A percentile compares a stretch with the other conserved stretches of the same genome.
Conservation (phyloP, 2,888 invertebrate genomes). For the Latheticus oryzae region DNA sequence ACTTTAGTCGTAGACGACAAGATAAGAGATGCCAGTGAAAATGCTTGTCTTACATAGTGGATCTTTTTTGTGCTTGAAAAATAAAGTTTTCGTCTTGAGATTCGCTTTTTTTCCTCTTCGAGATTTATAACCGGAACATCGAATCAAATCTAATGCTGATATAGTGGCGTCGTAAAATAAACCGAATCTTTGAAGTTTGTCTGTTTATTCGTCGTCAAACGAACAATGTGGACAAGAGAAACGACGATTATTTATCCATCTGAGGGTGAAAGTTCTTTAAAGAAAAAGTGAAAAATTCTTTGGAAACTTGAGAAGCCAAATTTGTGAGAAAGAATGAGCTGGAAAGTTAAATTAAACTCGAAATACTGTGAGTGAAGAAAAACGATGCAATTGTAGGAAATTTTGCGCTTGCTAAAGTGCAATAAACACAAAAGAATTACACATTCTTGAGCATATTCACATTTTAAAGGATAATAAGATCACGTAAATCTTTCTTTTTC, state of each 20-base stretch:
- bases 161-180: constrained; percentile 21
- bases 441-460: too few species aligned
- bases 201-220: constrained; percentile 17
- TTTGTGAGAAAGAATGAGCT: constrained; percentile 6
- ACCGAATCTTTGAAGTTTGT: constrained; percentile 18
- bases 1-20: constrained; percentile 54
- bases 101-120: constrained; percentile 8
- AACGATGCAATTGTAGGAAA: background rate
- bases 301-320: too few species aligned
- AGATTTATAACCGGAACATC: constrained; percentile 14
- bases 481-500: too few species aligned
- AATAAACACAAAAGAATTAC: constrained; percentile 6
- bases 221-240: constrained; percentile 10
- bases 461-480: too few species aligned
- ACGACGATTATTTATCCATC: constrained; percentile 19
- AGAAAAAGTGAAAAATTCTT: constrained; percentile 2
- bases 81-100: constrained; percentile 8
- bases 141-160: constrained; percentile 8
- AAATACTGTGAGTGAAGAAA: background rate
- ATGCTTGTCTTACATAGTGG: constrained; percentile 11
- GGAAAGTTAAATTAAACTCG: background rate
- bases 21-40: constrained; percentile 46
- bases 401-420: constrained; percentile 8
- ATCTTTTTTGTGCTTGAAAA: constrained; percentile 6
- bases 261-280: constrained; percentile 2